Conservation (phyloP, 1,140 invertebrate species). For the Chelonus insularis region DNA sequence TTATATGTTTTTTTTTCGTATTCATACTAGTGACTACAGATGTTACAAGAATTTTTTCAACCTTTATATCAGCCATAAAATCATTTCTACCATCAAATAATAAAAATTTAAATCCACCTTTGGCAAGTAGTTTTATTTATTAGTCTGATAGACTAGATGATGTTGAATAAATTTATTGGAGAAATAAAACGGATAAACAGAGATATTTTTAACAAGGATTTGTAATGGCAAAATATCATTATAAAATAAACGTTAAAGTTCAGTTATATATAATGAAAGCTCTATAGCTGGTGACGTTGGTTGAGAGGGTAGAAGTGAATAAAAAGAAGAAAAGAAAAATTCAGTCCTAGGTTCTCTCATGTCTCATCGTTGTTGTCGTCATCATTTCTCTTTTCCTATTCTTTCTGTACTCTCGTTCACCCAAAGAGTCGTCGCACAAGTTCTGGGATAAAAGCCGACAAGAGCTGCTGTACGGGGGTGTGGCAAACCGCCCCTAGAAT, state of each 20-base stretch:
- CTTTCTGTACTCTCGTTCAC: conserved; percentile 2
- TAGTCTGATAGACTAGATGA: no score
- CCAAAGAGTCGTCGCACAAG: neutral
- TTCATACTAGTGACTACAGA: no score
- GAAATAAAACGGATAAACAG: no score
- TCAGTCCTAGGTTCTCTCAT: neutral
- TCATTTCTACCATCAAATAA: no score
- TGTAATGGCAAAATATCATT: no score
- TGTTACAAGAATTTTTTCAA: no score
- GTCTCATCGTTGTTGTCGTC: conserved; percentile 7
- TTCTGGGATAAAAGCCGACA: conserved; percentile 2
- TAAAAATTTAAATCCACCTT: no score
- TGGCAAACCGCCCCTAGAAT: conserved; percentile 53
- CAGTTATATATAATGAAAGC: neutral
- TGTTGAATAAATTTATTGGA: no score
- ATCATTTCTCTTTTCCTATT: conserved; percentile 1
- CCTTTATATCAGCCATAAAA: no score
- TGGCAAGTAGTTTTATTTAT: no score
- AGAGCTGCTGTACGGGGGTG: conserved; percentile 36
- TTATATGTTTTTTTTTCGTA: no score
- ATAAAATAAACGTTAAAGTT: neutral
- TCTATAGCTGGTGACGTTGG: neutral
- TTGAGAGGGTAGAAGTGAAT: neutral
- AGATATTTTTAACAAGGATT: no score
- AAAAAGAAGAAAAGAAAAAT: conserved; percentile 7